Evolutionary conservation across 2,797 vertebrate species (phyloP).

Genomic region (Clarias platycephalus): DNA sequence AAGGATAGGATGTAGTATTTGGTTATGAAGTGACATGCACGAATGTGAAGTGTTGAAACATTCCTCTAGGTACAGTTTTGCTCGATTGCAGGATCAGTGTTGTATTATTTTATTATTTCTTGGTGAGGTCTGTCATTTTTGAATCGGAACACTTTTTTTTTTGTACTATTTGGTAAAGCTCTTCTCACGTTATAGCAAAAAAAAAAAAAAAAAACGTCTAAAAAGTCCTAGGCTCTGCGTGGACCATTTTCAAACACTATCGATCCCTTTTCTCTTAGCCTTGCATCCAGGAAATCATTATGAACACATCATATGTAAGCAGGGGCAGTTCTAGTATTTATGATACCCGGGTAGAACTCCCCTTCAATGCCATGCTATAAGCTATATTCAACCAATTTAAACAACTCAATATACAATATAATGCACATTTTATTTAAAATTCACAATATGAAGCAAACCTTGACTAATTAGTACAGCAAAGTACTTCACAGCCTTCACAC

Average conservation of each 20-base stretch:
- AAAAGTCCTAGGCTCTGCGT: background rate
- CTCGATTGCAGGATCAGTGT: background rate
- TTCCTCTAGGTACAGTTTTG: background rate
- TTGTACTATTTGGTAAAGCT: constrained; percentile 9
- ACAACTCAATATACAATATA: too few relatives aligned
- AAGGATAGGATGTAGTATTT: background rate
- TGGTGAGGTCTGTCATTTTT: background rate
- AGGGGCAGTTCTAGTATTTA: too few relatives aligned
- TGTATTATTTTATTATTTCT: background rate
- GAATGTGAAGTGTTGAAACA: background rate
- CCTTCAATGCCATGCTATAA: too few relatives aligned
- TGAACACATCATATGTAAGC: background rate
- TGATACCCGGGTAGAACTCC: too few relatives aligned
- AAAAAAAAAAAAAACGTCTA: too few relatives aligned
- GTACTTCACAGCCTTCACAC: too few relatives aligned
- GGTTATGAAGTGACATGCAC: background rate
- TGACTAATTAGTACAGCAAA: too few relatives aligned
- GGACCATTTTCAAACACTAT: background rate
- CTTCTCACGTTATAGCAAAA: background rate
- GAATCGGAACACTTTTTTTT: background rate
- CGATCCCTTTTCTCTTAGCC: background rate
- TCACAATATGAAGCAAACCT: too few relatives aligned
- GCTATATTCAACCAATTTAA: too few relatives aligned
- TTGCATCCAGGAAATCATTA: background rate
- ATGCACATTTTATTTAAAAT: too few relatives aligned